A percentile compares a stretch with the other conserved stretches of the same genome.
phyloP scores from a whole-genome alignment of 2,113 vertebrate species.

The Nasalis larvatus region DNA sequence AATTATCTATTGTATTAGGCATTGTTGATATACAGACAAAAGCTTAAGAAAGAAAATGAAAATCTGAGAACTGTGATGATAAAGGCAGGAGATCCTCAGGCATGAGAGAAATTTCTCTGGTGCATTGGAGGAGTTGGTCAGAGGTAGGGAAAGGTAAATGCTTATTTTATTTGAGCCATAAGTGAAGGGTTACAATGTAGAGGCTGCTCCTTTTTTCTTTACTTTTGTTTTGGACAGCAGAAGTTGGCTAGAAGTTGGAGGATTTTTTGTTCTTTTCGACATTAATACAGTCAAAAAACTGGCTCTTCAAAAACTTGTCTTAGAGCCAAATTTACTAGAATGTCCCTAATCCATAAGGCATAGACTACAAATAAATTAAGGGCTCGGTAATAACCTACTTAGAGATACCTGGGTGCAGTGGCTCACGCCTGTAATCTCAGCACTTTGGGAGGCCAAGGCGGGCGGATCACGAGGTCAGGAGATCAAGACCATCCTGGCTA shows the following conservation, averaged over 20 bases:
- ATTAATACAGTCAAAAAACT: background rate
- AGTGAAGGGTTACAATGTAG: background rate
- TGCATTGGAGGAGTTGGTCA: background rate
- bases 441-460: background rate
- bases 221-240: background rate
- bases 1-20: background rate
- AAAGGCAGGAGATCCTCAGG: background rate
- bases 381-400: background rate
- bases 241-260: background rate
- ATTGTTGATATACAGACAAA: background rate
- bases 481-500: background rate
- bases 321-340: conserved; percentile 22
- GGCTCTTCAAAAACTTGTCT: background rate
- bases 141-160: background rate
- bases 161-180: background rate
- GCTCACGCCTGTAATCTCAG: background rate
- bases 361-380: background rate
- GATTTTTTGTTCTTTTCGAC: background rate
- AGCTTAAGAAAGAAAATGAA: background rate
- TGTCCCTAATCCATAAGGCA: background rate
- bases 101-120: background rate
- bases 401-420: background rate
- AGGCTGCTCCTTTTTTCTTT: background rate
- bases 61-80: background rate
- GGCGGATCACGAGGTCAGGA: background rate